Conservation (phyloP, 1,140 invertebrate species). For the Physella acuta region DNA sequence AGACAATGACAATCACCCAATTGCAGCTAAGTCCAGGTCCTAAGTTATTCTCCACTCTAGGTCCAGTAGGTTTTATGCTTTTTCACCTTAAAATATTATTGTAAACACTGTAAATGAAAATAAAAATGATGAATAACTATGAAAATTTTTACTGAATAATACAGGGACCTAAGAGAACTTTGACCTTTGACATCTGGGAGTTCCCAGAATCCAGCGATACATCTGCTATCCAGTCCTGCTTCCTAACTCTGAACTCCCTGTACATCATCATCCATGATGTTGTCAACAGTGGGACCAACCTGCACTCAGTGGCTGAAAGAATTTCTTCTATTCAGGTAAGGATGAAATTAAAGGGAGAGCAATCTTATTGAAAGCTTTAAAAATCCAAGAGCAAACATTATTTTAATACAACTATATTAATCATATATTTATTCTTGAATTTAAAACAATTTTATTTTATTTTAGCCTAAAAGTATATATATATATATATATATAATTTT, state of each 20-base stretch:
- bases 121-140: too few relatives aligned
- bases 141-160: too few relatives aligned
- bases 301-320: constrained; percentile 8
- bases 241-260: constrained; percentile 19
- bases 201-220: constrained; percentile 4
- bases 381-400: neutral
- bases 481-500: neutral
- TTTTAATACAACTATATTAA: neutral
- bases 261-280: constrained; percentile 19
- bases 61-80: too few relatives aligned
- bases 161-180: neutral
- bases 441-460: neutral
- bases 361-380: neutral
- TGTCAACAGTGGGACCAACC: neutral
- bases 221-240: constrained; percentile 6
- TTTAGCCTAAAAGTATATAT: neutral
- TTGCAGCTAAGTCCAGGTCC: too few relatives aligned
- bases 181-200: constrained; percentile 20
- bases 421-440: neutral
- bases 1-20: neutral
- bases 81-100: too few relatives aligned
- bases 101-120: too few relatives aligned
- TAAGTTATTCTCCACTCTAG: too few relatives aligned
- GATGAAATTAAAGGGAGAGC: neutral
- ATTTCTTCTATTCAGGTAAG: constrained; percentile 19